Evolutionary conservation across 2,113 vertebrate species (phyloP).

Genomic region (Atherinomorus stipes): DNA sequence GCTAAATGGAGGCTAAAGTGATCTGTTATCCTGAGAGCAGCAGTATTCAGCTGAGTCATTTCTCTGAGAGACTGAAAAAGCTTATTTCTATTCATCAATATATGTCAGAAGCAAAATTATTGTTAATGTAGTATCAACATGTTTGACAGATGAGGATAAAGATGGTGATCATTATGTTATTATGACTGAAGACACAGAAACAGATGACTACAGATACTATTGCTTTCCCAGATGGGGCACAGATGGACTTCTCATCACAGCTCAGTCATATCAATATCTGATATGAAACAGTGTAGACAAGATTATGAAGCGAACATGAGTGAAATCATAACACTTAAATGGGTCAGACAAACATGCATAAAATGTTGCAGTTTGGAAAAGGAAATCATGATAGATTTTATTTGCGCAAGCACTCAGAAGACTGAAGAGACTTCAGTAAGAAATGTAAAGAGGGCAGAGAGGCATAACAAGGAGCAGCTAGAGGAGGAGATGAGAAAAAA

Average conservation of each 20-base stretch:
- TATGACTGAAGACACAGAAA: constrained; percentile 38
- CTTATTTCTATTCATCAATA: constrained; percentile 34
- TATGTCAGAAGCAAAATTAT: constrained; percentile 33
- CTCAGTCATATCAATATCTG: constrained; percentile 13
- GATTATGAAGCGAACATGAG: constrained; percentile 16
- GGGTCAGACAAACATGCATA: constrained; percentile 50
- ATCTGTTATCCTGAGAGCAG: constrained; percentile 33
- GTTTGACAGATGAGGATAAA: constrained; percentile 54
- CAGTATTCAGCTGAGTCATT: constrained; percentile 47
- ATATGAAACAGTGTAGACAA: constrained; percentile 20
- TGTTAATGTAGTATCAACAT: constrained; percentile 46
- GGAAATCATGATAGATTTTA: constrained; percentile 29
- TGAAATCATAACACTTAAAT: constrained; percentile 16
- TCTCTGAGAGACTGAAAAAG: constrained; percentile 31
- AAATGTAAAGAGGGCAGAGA: constrained; percentile 48
- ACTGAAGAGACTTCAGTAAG: constrained; percentile 45
- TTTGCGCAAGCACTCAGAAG: constrained; percentile 15
- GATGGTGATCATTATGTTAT: constrained; percentile 38
- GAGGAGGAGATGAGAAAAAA: constrained; percentile 74
- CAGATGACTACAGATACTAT: constrained; percentile 30
- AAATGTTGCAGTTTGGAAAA: constrained; percentile 5
- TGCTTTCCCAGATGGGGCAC: constrained; percentile 32
- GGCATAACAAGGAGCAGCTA: constrained; percentile 79
- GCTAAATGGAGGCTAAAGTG: constrained; percentile 51
- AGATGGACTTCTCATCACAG: constrained; percentile 14